A percentile compares a stretch with the other conserved stretches of the same genome.
Conservation (phyloP, 2,113 vertebrate species). For the Trichechus manatus region DNA sequence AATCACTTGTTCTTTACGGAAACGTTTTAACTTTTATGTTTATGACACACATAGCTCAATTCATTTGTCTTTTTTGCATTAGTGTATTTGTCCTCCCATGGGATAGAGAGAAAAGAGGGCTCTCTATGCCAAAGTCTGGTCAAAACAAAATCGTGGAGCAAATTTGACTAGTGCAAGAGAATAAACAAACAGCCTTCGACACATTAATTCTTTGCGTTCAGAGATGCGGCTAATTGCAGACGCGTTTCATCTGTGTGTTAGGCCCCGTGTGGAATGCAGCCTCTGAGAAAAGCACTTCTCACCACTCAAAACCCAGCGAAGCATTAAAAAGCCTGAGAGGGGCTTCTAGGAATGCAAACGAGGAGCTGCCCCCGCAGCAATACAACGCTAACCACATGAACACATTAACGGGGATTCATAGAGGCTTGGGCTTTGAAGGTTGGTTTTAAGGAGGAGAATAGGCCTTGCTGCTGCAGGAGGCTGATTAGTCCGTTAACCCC, state of each 20-base stretch:
- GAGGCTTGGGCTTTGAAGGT: not conserved
- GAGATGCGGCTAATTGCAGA: constrained; percentile 38
- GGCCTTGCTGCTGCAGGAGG: not conserved
- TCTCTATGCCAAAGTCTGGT: not conserved
- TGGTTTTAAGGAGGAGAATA: constrained; percentile 3
- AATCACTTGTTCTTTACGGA: constrained; percentile 10
- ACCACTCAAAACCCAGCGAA: constrained; percentile 25
- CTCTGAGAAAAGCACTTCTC: constrained; percentile 46
- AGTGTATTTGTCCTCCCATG: not conserved
- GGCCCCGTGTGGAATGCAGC: constrained; percentile 29
- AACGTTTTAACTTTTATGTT: not conserved
- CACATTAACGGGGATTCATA: not conserved
- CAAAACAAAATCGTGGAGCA: not conserved
- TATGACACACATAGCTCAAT: not conserved
- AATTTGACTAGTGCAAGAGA: not conserved
- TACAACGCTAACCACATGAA: not conserved
- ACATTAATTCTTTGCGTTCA: not conserved
- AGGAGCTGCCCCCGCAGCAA: not conserved
- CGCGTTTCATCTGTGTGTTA: not conserved
- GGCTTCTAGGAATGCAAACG: constrained; percentile 26
- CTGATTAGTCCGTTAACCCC: not conserved
- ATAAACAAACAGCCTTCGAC: not conserved
- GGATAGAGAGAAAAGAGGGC: not conserved
- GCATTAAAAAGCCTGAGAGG: constrained; percentile 15
- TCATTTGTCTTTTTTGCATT: not conserved